Evolutionary conservation across 2,888 invertebrate species (phyloP).

Genomic region (Cosmorhoe ocellata): DNA sequence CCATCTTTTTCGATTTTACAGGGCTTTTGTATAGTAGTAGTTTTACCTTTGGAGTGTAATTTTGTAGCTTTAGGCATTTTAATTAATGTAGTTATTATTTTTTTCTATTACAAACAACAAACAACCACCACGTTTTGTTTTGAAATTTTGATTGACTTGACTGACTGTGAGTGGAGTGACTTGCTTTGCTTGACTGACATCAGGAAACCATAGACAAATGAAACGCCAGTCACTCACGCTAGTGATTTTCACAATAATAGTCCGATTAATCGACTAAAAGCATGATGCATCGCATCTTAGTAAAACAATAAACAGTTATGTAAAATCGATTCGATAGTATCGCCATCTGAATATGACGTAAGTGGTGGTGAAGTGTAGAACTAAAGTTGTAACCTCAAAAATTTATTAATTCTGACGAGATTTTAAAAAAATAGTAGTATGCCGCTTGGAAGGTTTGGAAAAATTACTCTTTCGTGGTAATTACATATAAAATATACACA

Average conservation of each 20-base stretch:
- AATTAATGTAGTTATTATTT: constrained; percentile 6
- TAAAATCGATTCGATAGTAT: constrained; percentile 17
- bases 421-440: constrained; percentile 65
- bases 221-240: not conserved
- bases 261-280: constrained; percentile 7
- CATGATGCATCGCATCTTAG: too few relatives aligned
- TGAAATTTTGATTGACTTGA: constrained; percentile 32
- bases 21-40: constrained; percentile 65
- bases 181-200: not conserved
- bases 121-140: constrained; percentile 50
- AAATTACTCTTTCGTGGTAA: constrained; percentile 80
- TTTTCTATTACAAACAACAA: constrained; percentile 3
- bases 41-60: constrained; percentile 69
- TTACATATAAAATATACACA: constrained; percentile 54
- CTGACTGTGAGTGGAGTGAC: too few relatives aligned
- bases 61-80: constrained; percentile 74
- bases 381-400: constrained; percentile 57
- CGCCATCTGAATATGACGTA: constrained; percentile 49
- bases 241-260: too few relatives aligned
- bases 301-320: too few relatives aligned
- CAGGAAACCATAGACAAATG: constrained; percentile 5
- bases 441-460: constrained; percentile 80
- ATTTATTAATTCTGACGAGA: constrained; percentile 26
- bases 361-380: constrained; percentile 39
- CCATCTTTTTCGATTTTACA: constrained; percentile 57